Conservation (phyloP, 1,140 invertebrate species). For the Meloidogyne hapla region DNA sequence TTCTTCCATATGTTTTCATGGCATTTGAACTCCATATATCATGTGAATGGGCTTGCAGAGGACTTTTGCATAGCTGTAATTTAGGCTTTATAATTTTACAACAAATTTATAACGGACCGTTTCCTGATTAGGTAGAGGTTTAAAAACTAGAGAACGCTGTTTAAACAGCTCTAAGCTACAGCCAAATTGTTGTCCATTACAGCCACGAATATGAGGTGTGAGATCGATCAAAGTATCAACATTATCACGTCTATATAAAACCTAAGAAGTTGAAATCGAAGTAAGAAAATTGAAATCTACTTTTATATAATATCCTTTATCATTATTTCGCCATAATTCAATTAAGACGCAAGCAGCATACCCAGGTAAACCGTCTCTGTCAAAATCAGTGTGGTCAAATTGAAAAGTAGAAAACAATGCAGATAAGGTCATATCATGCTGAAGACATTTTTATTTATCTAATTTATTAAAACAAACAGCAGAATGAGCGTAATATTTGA, state of each 20-base stretch:
- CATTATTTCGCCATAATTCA: slow-evolving; percentile 25
- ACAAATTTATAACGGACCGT: background rate
- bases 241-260: slow-evolving; percentile 29
- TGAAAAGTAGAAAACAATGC: slow-evolving; percentile 30
- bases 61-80: background rate
- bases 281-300: background rate
- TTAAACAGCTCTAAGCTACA: slow-evolving; percentile 16
- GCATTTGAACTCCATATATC: background rate
- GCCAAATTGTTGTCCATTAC: background rate
- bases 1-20: background rate
- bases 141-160: slow-evolving; percentile 16
- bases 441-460: background rate
- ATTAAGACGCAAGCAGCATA: slow-evolving; percentile 28
- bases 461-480: slow-evolving; percentile 15
- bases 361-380: slow-evolving; percentile 26
- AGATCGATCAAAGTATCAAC: slow-evolving; percentile 23
- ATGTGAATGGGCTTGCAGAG: background rate
- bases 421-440: slow-evolving; percentile 33
- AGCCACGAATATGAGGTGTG: slow-evolving; percentile 18
- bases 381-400: slow-evolving; percentile 27
- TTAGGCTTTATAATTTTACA: background rate
- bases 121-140: slow-evolving; percentile 27
- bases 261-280: background rate
- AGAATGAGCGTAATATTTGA: slow-evolving; percentile 32
- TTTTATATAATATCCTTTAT: slow-evolving; percentile 19